phyloP scores from a whole-genome alignment of 2,888 invertebrate species.

The Tipula lateralis region DNA sequence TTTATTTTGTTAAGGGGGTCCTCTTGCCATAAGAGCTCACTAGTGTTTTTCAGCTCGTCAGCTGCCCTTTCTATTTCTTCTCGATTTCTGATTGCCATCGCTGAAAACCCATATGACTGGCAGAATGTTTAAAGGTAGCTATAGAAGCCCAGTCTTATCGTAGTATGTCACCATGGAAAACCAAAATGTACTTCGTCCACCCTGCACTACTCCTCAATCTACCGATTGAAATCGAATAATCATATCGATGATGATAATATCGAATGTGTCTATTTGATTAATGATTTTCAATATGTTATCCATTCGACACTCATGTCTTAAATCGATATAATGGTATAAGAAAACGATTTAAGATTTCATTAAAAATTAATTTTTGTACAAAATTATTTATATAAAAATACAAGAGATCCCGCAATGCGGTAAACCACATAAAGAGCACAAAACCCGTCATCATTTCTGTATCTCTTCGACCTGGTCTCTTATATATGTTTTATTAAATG shows the following conservation, averaged over 20 bases:
- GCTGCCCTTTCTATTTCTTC: too few relatives aligned
- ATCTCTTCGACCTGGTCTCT: neutral
- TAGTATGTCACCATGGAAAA: too few relatives aligned
- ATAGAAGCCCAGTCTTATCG: too few relatives aligned
- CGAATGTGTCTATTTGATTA: constrained; percentile 27
- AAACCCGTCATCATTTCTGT: neutral
- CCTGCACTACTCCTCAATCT: too few relatives aligned
- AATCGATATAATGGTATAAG: neutral
- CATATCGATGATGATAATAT: neutral
- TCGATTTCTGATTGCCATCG: too few relatives aligned
- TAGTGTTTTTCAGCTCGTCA: too few relatives aligned
- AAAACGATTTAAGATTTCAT: neutral
- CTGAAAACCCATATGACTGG: too few relatives aligned
- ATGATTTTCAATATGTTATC: constrained; percentile 25
- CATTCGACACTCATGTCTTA: constrained; percentile 20
- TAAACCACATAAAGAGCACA: constrained; percentile 28
- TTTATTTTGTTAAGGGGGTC: too few relatives aligned
- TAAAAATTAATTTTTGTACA: neutral
- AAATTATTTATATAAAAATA: neutral
- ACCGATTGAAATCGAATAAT: neutral
- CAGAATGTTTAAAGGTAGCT: too few relatives aligned
- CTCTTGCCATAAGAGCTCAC: too few relatives aligned
- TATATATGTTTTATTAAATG: neutral
- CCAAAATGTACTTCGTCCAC: too few relatives aligned
- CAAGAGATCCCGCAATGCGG: constrained; percentile 27